phyloP scores from a whole-genome alignment of 2,797 vertebrate species.

The Streptopelia turtur region DNA sequence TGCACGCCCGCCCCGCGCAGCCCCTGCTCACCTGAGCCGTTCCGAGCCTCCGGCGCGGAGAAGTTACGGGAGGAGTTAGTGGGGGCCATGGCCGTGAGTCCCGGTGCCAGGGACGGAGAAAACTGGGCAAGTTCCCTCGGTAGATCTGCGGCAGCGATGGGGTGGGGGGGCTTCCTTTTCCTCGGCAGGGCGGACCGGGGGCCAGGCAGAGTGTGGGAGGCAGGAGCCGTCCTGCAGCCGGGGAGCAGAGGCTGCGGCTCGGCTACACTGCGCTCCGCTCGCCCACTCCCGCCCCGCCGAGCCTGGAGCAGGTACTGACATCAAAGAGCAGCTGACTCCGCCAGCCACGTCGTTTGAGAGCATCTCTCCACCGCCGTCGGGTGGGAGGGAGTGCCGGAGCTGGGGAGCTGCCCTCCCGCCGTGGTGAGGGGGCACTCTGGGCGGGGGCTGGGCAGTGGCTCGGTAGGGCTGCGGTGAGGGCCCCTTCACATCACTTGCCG shows the following conservation, averaged over 20 bases:
- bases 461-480: not conserved
- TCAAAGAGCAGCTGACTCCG: slow-evolving; percentile 46
- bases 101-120: not conserved
- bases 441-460: not conserved
- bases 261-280: not conserved
- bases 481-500: fast-evolving
- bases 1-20: not conserved
- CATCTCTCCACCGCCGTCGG: not conserved
- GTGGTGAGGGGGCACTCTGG: not conserved
- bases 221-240: not conserved
- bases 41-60: slow-evolving; percentile 40
- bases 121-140: not conserved
- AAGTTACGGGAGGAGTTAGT: slow-evolving; percentile 47
- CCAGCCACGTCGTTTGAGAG: not conserved
- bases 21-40: slow-evolving; percentile 55
- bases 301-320: slow-evolving; percentile 27
- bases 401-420: not conserved
- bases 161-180: fast-evolving
- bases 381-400: not conserved
- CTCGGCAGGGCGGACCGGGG: not conserved
- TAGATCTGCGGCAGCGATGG: not conserved
- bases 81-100: slow-evolving; percentile 4
- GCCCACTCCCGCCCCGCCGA: not conserved
- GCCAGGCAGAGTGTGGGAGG: not conserved
- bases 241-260: not conserved